These are phyloP conservation scores for Trachythela sp. DNA, from an alignment of 64 coral and sea anemone species.

Conservation along the genomic window DNA sequence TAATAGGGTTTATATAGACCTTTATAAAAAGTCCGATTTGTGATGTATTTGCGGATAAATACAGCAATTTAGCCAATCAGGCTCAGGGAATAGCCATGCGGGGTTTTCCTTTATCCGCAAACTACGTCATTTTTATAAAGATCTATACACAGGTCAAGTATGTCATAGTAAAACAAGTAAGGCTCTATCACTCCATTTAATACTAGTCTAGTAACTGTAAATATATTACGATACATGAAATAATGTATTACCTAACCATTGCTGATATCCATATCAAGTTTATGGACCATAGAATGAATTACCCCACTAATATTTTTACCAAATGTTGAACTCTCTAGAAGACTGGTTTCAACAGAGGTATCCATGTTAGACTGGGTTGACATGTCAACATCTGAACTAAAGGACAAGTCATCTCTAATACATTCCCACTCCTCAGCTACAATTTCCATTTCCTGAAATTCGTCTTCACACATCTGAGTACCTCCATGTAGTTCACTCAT, in stretches of 20 bases:
- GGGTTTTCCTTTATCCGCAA: too few relatives aligned
- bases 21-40: too few relatives aligned
- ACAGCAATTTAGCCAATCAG: too few relatives aligned
- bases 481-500: not conserved
- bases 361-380: not conserved
- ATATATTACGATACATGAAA: not conserved
- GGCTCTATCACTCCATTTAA: too few relatives aligned
- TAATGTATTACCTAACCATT: not conserved
- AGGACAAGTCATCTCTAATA: slow-evolving; percentile 2
- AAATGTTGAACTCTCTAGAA: slow-evolving; percentile 1
- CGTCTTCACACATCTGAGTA: not conserved
- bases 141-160: too few relatives aligned
- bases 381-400: not conserved
- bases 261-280: slow-evolving; percentile 1
- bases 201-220: too few relatives aligned
- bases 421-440: not conserved
- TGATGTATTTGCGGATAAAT: too few relatives aligned
- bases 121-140: too few relatives aligned
- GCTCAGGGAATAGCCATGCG: too few relatives aligned
- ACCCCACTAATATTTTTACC: not conserved
- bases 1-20: too few relatives aligned
- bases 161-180: too few relatives aligned
- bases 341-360: not conserved
- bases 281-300: not conserved
- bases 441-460: slow-evolving; percentile 21